phyloP scores from a whole-genome alignment of 2,888 invertebrate genomes.

The Selenia dentaria region DNA sequence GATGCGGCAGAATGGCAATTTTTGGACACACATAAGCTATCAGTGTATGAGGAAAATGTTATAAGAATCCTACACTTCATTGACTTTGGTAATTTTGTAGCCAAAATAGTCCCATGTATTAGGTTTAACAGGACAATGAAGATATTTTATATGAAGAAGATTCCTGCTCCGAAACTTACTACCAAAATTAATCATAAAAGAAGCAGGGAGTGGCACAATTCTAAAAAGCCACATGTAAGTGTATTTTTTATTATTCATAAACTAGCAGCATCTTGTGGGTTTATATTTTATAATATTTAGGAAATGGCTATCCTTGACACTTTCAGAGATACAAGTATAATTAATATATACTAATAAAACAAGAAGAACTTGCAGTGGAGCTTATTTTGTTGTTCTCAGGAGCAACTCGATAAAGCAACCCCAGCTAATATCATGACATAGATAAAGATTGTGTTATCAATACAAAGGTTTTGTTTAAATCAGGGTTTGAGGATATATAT shows the following conservation, averaged over 20 bases:
- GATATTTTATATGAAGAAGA: slow-evolving; percentile 73
- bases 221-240: slow-evolving; percentile 68
- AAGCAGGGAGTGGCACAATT: slow-evolving; percentile 75
- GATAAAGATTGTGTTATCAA: no score
- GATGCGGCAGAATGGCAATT: slow-evolving; percentile 89
- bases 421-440: no score
- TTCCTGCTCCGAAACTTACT: slow-evolving; percentile 54
- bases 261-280: no score
- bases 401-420: no score
- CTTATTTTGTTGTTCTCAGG: no score
- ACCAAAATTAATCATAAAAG: slow-evolving; percentile 71
- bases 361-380: no score
- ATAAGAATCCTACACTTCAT: slow-evolving; percentile 91
- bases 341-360: no score
- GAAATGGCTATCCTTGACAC: no score
- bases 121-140: slow-evolving; percentile 84
- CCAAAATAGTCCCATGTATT: slow-evolving; percentile 87
- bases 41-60: slow-evolving; percentile 88
- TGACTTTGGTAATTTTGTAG: slow-evolving; percentile 90
- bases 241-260: neutral
- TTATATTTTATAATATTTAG: no score
- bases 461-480: no score
- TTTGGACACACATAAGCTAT: slow-evolving; percentile 79
- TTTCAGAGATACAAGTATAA: no score
- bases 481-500: no score